Evolutionary conservation across 2,113 vertebrate species (phyloP), one percentile per base, ranked within the genome.

Genomic region (Romanogobio albipinnatus): DNA sequence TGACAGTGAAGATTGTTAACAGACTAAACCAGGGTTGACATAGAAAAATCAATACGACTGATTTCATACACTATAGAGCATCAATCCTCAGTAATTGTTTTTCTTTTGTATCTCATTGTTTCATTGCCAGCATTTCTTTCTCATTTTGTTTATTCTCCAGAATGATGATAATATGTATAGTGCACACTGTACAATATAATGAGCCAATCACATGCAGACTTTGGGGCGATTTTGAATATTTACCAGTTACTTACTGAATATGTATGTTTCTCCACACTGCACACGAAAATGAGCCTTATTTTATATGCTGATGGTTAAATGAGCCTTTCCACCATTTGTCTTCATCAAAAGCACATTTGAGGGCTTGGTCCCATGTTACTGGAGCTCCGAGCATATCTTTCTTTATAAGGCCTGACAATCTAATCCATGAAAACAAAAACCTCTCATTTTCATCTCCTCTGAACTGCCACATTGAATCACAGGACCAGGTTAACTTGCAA

Each of bases 391-490:
- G 82, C 82, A 82, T 86, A 86, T 88, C 85, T 78, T 88, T 86
- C 82, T 84, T 88, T 86, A 88, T 88, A 85, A 88, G 85, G 56
- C 56, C 85, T 88, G 82, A 88, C 85, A 86, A 76, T 76, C 85
- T 82, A 86, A 88, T 86, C 73, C 82, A 86, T 88, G 78, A 82
- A 86, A 88, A 86, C 87, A 81, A 84, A 29, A 86, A 86, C 71
- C 85, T 73, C 86, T 87, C 87, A 83, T 84, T 85, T 87, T 80
- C 62, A 22, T 56, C 80, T 87, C 87, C 70, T 87, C 89, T 91
- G 43, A 93, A 87, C 91, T 91, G 93, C 85, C 93, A 61, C 87
- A 87, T 90, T 89, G 91, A 92, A 92, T 91, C 92, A 92, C 91
- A 92, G 88, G 89, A 92, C 88, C 91, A 90, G 92, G 92, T 92